Conservation (phyloP, 2,888 invertebrate species). For the Trichogramma evanescens region DNA sequence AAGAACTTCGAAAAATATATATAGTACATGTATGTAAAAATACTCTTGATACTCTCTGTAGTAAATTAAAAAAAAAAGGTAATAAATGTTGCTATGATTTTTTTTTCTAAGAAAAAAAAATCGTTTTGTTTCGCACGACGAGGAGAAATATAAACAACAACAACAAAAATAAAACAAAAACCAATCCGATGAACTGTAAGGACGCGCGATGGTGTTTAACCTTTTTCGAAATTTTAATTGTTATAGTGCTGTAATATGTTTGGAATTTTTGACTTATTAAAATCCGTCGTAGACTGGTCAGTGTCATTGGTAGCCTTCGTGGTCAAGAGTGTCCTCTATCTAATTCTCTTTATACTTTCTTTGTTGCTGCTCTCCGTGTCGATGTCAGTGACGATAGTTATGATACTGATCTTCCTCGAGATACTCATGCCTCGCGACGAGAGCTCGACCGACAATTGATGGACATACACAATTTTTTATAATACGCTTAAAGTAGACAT, state of each 20-base stretch:
- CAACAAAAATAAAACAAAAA: too few species aligned
- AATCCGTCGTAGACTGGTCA: constrained; percentile 8
- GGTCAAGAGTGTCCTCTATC: constrained; percentile 8
- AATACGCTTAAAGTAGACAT: background rate
- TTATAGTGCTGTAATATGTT: background rate
- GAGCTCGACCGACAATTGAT: background rate
- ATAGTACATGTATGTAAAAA: too few species aligned
- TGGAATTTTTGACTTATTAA: constrained; percentile 2
- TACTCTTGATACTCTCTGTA: too few species aligned
- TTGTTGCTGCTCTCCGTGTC: constrained; percentile 6
- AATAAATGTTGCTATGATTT: too few species aligned
- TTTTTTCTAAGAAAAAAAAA: too few species aligned
- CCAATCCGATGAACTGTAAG: too few species aligned
- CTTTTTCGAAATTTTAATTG: background rate
- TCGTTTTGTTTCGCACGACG: too few species aligned
- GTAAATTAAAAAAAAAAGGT: too few species aligned
- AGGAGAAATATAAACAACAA: too few species aligned
- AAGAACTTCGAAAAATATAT: too few species aligned
- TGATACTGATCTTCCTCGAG: constrained; percentile 6
- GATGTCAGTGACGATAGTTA: constrained; percentile 4
- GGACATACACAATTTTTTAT: background rate
- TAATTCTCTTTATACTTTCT: constrained; percentile 10
- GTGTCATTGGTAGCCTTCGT: background rate
- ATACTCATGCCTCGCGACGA: background rate
- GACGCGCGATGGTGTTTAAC: constrained; percentile 1